Conservation (phyloP, 2,888 invertebrate genomes). For the Alloscopus bannaensis region DNA sequence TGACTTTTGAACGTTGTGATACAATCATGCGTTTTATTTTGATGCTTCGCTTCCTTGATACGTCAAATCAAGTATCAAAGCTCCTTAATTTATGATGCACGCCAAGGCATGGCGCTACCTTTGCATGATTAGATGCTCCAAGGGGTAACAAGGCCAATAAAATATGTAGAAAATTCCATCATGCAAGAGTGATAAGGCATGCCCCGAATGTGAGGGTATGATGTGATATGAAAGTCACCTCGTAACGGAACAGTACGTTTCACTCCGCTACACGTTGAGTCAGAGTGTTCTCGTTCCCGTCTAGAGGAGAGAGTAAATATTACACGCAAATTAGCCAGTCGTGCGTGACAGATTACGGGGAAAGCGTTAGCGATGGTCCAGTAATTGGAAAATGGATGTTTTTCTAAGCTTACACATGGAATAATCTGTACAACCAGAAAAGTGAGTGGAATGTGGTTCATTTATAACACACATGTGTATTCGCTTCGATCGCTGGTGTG, state of each 20-base stretch:
- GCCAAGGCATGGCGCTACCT: not conserved
- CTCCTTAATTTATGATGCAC: conserved; percentile 6
- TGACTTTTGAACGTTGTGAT: conserved; percentile 6
- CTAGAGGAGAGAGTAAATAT: conserved; percentile 47
- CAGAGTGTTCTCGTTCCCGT: not conserved
- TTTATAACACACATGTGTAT: too few species aligned
- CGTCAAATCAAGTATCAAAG: conserved; percentile 13
- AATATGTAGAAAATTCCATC: not conserved
- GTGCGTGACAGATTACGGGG: conserved; percentile 69
- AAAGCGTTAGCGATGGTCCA: conserved; percentile 49
- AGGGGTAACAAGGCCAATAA: not conserved
- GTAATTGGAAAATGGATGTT: conserved; percentile 48
- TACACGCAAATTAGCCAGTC: conserved; percentile 70
- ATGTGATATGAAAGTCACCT: too few species aligned
- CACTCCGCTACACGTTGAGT: not conserved
- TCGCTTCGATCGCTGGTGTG: too few species aligned
- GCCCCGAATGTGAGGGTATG: too few species aligned
- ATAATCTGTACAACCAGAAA: too few species aligned
- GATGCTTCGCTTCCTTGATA: conserved; percentile 16
- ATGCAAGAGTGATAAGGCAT: too few species aligned
- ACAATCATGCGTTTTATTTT: conserved; percentile 9
- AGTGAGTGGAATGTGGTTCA: too few species aligned
- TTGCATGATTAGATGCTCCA: conserved; percentile 12
- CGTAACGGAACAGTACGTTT: too few species aligned
- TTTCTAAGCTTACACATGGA: too few species aligned